Evolutionary conservation across 2,113 vertebrate species (phyloP).

Genomic region (Vulpes lagopus): DNA sequence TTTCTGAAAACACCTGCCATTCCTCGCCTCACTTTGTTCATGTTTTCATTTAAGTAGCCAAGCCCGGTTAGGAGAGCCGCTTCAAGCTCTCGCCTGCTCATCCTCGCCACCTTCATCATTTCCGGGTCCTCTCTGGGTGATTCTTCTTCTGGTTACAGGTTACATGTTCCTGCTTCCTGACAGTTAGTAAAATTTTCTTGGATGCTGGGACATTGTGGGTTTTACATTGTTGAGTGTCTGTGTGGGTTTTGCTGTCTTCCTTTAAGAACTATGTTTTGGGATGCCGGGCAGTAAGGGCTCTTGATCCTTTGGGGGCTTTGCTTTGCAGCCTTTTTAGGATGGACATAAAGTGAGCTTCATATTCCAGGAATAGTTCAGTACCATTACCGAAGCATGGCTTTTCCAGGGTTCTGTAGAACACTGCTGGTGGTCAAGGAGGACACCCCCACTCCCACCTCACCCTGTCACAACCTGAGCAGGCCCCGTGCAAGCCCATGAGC

Average conservation of each 20-base stretch:
- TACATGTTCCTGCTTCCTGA: neutral
- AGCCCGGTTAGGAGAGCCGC: neutral
- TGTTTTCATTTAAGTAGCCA: slow-evolving; percentile 23
- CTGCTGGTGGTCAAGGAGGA: neutral
- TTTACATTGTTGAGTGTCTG: neutral
- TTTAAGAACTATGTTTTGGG: slow-evolving; percentile 18
- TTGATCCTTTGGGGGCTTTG: neutral
- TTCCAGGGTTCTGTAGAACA: neutral
- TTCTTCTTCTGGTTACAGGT: slow-evolving; percentile 12
- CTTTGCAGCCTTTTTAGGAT: neutral
- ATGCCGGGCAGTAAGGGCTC: neutral
- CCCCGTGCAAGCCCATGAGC: neutral
- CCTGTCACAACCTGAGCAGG: neutral
- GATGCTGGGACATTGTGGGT: neutral
- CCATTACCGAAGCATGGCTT: neutral
- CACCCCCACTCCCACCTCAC: neutral
- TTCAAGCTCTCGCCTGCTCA: neutral
- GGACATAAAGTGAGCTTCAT: neutral
- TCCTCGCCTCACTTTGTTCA: neutral
- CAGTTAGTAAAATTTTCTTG: neutral
- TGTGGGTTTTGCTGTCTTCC: neutral
- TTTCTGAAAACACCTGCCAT: neutral
- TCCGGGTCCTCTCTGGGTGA: neutral
- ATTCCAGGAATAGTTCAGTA: neutral
- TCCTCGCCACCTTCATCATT: neutral